phyloP scores from a whole-genome alignment of 2,797 vertebrate species.

The Characodon lateralis region DNA sequence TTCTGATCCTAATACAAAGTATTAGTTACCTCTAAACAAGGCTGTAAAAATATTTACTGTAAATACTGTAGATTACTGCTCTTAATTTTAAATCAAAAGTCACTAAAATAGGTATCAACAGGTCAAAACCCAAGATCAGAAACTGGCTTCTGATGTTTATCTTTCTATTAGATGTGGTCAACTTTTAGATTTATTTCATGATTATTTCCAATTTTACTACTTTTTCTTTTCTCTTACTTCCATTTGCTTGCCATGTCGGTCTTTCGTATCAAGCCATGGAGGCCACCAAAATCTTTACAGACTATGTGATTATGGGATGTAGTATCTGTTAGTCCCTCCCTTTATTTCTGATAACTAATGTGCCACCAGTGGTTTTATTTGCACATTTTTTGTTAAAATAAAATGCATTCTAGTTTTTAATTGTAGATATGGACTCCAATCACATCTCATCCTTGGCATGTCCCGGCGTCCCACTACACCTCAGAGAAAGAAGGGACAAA shows the following conservation, averaged over 20 bases:
- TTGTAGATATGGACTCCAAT: slow-evolving; percentile 1
- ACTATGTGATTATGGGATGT: neutral
- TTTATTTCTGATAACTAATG: neutral
- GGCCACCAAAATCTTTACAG: neutral
- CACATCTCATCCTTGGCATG: slow-evolving; percentile 6
- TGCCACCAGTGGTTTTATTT: neutral
- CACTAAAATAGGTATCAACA: neutral
- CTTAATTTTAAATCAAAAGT: neutral
- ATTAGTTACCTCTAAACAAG: neutral
- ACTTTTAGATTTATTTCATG: neutral
- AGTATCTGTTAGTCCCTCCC: neutral
- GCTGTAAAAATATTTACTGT: neutral
- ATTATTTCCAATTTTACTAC: neutral
- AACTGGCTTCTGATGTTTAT: neutral
- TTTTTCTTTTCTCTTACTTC: neutral
- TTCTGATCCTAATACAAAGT: neutral
- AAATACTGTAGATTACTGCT: neutral
- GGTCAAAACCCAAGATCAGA: neutral
- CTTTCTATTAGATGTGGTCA: neutral
- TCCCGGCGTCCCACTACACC: slow-evolving; percentile 11
- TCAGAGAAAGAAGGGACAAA: slow-evolving; percentile 40
- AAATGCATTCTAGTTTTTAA: slow-evolving; percentile 11
- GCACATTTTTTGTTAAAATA: neutral
- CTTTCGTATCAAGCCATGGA: neutral
- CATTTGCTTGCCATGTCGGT: neutral